These are phyloP conservation scores for Micronycteris hirsuta DNA, from an alignment of 2,113 vertebrate species.

Conservation along the genomic window DNA sequence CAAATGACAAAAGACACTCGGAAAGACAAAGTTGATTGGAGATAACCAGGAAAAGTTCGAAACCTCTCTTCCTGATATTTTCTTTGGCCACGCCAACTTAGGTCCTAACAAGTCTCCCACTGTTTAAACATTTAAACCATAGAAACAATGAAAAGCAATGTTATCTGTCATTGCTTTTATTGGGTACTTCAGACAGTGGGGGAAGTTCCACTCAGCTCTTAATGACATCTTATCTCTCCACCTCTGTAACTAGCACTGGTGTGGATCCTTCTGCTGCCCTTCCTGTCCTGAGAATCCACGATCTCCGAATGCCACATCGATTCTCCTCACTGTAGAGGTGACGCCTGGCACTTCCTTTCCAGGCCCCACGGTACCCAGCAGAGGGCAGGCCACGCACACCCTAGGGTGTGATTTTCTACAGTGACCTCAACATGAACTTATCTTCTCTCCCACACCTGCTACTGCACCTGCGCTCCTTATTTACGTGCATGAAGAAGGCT, in stretches of 20 bases:
- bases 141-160: not conserved
- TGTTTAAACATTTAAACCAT: not conserved
- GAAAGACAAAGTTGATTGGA: not conserved
- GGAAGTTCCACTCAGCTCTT: not conserved
- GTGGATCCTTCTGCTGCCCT: not conserved
- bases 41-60: not conserved
- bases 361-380: not conserved
- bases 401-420: not conserved
- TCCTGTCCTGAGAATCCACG: not conserved
- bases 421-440: not conserved
- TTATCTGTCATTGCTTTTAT: not conserved
- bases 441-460: not conserved
- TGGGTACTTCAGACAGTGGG: not conserved
- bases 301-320: not conserved
- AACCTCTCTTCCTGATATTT: not conserved
- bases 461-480: not conserved
- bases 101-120: not conserved
- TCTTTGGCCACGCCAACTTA: not conserved
- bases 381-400: not conserved
- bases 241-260: not conserved
- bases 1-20: not conserved
- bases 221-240: not conserved
- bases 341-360: not conserved
- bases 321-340: not conserved
- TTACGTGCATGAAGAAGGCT: not conserved